Base-by-base conservation (phyloP, 2,888 invertebrate genomes). In the Heteromurus nitidus region DNA sequence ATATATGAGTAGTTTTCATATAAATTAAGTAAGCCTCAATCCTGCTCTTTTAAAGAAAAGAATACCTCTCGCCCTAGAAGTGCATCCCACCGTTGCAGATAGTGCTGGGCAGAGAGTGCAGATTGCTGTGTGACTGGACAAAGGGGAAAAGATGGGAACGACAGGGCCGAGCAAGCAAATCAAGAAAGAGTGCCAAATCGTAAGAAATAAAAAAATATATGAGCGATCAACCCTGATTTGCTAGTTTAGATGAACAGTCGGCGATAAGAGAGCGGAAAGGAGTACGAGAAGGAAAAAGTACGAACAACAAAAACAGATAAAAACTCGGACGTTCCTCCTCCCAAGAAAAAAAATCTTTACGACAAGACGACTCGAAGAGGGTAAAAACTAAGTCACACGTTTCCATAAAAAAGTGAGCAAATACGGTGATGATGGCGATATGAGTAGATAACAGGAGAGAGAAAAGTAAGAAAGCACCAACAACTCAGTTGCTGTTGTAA, bases 171-270 rank as follows among this genome's bases (percentile, higher is more conserved):
- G 55, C 47, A 72, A 72, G 24, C 18, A 50, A 53, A 72, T 60
- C 22, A 72, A 70, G 31, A 18, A 60, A 31, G 53, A 68, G 47
- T 67, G 75, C 67, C 69, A 76, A 76, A 70, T 64, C 50, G 36
- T 65, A 72, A 64, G 53, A 65, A 72, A 58, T 72, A 68, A 62
- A 74, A n/a, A 80, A 68, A 65, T 75, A 64, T 65, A 76, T 65
- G 76, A 76, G 76, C 36, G 30, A 82, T 82, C 82, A 82, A 55
- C 44, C 26, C 72, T 82, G 76, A 82, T 82, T 76, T 76, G 67
- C 82, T 58, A 82, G 69, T 69, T 81, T 65, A 75, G 75, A 75
- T 75, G 72, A 64, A 81, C 28, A 67, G 64, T 44, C 67, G 47
- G 44, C 69, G 73, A 74, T 64, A 79, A 72, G 69, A 30, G 50